Evolutionary conservation across 2,888 invertebrate genomes (phyloP).

Genomic region (Hanleya hanleyi): DNA sequence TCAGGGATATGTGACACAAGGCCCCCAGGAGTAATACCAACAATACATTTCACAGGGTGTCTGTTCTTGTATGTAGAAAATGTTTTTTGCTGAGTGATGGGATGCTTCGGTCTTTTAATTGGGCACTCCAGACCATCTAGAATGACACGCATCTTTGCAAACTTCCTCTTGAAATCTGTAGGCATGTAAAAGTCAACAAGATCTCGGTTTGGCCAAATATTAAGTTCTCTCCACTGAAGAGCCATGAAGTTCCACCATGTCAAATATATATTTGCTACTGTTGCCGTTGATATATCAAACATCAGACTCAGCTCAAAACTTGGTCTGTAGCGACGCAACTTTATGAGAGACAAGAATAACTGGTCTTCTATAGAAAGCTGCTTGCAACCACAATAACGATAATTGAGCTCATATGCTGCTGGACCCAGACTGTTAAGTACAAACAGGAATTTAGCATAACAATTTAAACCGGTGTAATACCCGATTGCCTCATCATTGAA

Average conservation of each 20-base stretch:
- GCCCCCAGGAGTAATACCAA: conserved; percentile 26
- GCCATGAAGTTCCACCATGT: conserved; percentile 24
- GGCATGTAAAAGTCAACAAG: conserved; percentile 15
- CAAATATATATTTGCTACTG: conserved; percentile 12
- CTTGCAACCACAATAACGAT: neutral
- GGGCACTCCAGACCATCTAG: conserved; percentile 19
- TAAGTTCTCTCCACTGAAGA: conserved; percentile 15
- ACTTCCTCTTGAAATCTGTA: conserved; percentile 20
- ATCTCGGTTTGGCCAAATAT: conserved; percentile 15
- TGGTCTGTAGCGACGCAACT: neutral
- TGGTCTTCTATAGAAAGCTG: neutral
- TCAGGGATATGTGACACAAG: conserved; percentile 13
- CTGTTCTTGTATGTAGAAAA: conserved; percentile 30
- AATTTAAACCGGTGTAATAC: neutral
- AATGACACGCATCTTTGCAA: conserved; percentile 20
- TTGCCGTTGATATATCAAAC: conserved; percentile 4
- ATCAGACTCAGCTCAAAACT: neutral
- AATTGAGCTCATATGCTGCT: neutral
- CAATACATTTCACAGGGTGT: conserved; percentile 24
- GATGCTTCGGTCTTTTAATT: conserved; percentile 19
- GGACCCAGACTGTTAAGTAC: neutral
- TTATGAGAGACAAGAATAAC: neutral
- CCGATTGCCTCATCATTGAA: neutral
- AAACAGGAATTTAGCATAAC: neutral
- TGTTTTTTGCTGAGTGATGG: conserved; percentile 28